phyloP scores from a whole-genome alignment of 2,113 vertebrate genomes.

The rabbit (Oryctolagus cuniculus) region mOryCun1.1 NC_091438.1:103365501-103366000 shows the following conservation, averaged over 20 bases:
- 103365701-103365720: neutral
- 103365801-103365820: neutral
- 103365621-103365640: neutral
- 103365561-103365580: neutral
- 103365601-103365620: neutral
- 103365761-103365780: neutral
- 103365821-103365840: neutral
- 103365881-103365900: neutral
- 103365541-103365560: neutral
- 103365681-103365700: neutral
- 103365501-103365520: fast-evolving
- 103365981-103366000: neutral
- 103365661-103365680: neutral
- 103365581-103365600: neutral
- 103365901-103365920: neutral
- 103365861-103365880: neutral
- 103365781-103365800: neutral
- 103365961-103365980: neutral
- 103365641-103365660: neutral
- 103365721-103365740: neutral
- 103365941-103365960: neutral
- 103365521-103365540: neutral
- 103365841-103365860: neutral
- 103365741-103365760: neutral
- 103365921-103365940: neutral